Evolutionary conservation across 2,113 vertebrate species (phyloP), one percentile per base, ranked within the genome.

Genomic region (Procavia capensis): DNA sequence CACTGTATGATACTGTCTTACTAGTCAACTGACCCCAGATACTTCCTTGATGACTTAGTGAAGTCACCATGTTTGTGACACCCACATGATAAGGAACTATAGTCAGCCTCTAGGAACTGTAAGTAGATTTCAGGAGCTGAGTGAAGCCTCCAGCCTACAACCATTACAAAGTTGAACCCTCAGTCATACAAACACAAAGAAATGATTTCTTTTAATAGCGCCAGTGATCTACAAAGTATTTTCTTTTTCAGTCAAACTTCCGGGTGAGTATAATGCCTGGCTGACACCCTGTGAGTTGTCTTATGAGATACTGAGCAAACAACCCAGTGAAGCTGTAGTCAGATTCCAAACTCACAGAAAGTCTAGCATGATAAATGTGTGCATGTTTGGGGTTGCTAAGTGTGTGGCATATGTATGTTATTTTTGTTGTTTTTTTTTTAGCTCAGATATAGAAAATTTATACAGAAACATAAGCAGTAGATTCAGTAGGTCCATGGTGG

Each of bases 211-310:
- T 19, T 34, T 45, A 54, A 19, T 9, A 66, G 27, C 22, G 5
- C 14, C 25, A 82, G 39, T 41, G 9, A 20, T 6, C 9, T 41
- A 22, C 10, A 14, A 9, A 66, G 29, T 72, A 16, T 14, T 22
- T 70, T 43, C 13, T 47, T 39, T n/a, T 4, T 13, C 34, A 72
- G 36, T 16, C 9, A 27, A n/a, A 50, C 16, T 66, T 70, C 29
- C 39, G 17, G 47, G 34, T 75, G 10, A 36, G 13, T 72, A 13
- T 0, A 31, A n/a, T 70, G 27, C 19, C 66, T 47, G 41, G 57
- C 2, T n/a, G 31, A 59, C 0, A 25, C 24, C 5, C 50, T 22
- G 8, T 29, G 0, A 2, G 8, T 25, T 59, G 43, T 6, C 50
- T 61, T n/a, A 22, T 10, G 41, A 43, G 41, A 75, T 5, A 1